Evolutionary conservation across 1,140 invertebrate species (phyloP).

Genomic region (Zaprionus tsacasi): DNA sequence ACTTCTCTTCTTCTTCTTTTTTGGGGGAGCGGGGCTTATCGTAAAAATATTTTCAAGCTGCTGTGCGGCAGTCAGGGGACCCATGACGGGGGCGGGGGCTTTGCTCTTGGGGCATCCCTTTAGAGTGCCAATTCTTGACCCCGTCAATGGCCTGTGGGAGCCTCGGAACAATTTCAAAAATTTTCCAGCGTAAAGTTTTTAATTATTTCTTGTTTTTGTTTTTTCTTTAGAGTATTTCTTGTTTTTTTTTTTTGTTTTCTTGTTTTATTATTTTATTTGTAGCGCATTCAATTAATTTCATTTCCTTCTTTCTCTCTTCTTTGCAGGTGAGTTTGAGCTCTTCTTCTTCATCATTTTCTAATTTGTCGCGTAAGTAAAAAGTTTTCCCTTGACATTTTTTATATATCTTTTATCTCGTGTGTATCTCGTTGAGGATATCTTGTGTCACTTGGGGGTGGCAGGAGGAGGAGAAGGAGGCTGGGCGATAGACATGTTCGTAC

Average conservation of each 20-base stretch:
- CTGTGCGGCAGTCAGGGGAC: too few relatives aligned
- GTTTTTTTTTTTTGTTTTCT: constrained; percentile 21
- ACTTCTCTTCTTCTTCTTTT: constrained; percentile 25
- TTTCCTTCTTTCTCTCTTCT: constrained; percentile 17
- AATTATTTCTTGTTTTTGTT: constrained; percentile 62
- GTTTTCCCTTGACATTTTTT: constrained; percentile 7
- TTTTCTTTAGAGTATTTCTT: constrained; percentile 8
- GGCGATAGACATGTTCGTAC: neutral
- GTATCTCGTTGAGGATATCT: neutral
- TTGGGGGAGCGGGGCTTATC: constrained; percentile 29
- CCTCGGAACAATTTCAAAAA: constrained; percentile 63
- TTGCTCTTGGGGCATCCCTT: constrained; percentile 20
- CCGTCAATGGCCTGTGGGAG: constrained; percentile 70
- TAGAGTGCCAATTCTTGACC: constrained; percentile 59
- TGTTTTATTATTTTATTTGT: constrained; percentile 22
- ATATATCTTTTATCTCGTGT: neutral
- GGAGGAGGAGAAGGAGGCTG: neutral
- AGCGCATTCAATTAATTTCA: constrained; percentile 55
- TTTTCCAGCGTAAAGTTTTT: constrained; percentile 58
- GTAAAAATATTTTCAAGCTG: constrained; percentile 60
- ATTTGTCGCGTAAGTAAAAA: constrained; percentile 30
- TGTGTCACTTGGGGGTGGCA: neutral
- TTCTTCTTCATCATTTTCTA: neutral
- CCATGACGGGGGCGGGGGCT: neutral
- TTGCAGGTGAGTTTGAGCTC: constrained; percentile 62